Percentiles rank a stretch among this genome's conserved stretches.
Conservation (phyloP, 1,140 invertebrate species). For the Metopolophium dirhodum region DNA sequence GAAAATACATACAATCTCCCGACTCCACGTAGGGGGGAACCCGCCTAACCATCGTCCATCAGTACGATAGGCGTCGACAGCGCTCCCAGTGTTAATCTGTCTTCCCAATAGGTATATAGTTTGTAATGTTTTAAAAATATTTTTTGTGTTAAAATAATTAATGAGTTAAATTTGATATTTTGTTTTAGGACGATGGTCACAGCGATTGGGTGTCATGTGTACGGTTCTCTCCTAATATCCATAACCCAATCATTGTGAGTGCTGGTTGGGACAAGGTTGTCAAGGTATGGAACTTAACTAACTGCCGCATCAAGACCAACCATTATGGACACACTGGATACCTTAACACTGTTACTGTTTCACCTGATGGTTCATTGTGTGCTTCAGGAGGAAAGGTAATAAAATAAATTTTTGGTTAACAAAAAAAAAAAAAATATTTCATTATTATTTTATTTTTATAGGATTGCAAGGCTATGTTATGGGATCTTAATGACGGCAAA, state of each 20-base stretch:
- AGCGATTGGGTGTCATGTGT: slow-evolving; percentile 99
- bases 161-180: neutral
- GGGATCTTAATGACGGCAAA: slow-evolving; percentile 99
- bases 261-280: slow-evolving; percentile 98
- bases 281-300: slow-evolving; percentile 99
- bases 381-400: slow-evolving; percentile 93
- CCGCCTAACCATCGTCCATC: too few species aligned
- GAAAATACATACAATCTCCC: too few species aligned
- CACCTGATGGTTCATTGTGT: slow-evolving; percentile 98
- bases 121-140: neutral
- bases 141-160: neutral
- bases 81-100: too few species aligned
- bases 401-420: neutral
- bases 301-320: slow-evolving; percentile 99
- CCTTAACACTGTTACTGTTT: slow-evolving; percentile 98
- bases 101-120: too few species aligned
- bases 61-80: too few species aligned
- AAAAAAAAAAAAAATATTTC: neutral
- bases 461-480: slow-evolving; percentile 99
- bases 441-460: slow-evolving; percentile 61
- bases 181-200: slow-evolving; percentile 92
- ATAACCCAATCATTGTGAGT: slow-evolving; percentile 98
- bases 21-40: too few species aligned
- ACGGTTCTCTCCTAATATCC: slow-evolving; percentile 96
- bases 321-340: slow-evolving; percentile 97